These are phyloP conservation scores for Physella acuta DNA, from an alignment of 1,140 invertebrate genomes.

Conservation along the genomic window DNA sequence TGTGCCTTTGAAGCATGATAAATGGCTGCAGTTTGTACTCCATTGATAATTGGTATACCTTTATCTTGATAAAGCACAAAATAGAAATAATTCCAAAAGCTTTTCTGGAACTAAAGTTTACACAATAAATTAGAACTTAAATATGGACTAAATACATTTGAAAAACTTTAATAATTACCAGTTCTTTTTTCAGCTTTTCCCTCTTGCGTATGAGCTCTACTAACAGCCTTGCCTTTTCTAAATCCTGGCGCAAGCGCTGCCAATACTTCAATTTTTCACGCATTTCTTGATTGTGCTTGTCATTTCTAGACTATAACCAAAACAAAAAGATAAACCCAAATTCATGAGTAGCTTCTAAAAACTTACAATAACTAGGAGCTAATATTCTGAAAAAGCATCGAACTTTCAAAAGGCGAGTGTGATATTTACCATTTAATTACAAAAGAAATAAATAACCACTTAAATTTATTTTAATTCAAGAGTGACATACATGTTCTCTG, in stretches of 20 bases:
- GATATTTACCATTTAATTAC: too few species aligned
- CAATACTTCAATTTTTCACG: conserved; percentile 90
- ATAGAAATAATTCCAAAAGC: too few species aligned
- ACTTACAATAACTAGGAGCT: too few species aligned
- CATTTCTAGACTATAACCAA: conserved; percentile 50
- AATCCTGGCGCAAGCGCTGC: conserved; percentile 90
- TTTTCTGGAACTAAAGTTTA: too few species aligned
- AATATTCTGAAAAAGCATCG: too few species aligned
- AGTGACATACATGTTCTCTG: conserved; percentile 52
- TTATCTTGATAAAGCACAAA: too few species aligned
- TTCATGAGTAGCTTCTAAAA: too few species aligned
- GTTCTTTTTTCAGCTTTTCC: conserved; percentile 90
- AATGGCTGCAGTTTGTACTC: conserved; percentile 75
- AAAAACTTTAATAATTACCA: conserved; percentile 66
- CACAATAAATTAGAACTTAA: too few species aligned
- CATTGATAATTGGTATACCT: conserved; percentile 78
- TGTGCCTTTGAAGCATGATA: conserved; percentile 72
- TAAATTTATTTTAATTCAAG: too few species aligned
- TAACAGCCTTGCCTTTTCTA: conserved; percentile 87
- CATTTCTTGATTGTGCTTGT: conserved; percentile 61
- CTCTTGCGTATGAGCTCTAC: conserved; percentile 93
- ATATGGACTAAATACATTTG: too few species aligned
- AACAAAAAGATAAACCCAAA: conserved; percentile 4
- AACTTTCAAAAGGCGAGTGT: too few species aligned
- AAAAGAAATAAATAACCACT: too few species aligned